A percentile compares a stretch with the other conserved stretches of the same genome.
Evolutionary conservation across 2,797 vertebrate genomes (phyloP).

Genomic region (Lepus townsendii): DNA sequence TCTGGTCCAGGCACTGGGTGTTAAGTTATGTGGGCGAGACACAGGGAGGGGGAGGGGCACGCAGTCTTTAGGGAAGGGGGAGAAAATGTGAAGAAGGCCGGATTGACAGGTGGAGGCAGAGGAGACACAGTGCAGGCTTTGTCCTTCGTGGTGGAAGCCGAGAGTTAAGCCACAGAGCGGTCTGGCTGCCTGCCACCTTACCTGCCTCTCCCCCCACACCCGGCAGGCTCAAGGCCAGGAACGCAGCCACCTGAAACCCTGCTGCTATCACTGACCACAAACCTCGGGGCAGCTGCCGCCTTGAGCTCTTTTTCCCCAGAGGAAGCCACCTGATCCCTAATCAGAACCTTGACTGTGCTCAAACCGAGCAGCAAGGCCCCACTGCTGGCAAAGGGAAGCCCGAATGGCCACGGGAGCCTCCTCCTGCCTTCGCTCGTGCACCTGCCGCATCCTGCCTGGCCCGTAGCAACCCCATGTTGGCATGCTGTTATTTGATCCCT

Average conservation of each 20-base stretch:
- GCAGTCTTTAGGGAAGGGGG: background rate
- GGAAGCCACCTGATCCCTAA: background rate
- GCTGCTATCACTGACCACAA: background rate
- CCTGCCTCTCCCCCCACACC: background rate
- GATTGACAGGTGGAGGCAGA: background rate
- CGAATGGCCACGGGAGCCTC: rapidly evolving
- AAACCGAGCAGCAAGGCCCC: background rate
- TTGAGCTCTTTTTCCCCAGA: background rate
- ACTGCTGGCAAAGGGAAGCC: background rate
- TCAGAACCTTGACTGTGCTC: background rate
- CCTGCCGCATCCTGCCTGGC: rapidly evolving
- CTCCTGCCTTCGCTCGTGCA: rapidly evolving
- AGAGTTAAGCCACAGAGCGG: background rate
- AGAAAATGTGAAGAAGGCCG: background rate
- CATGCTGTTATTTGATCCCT: background rate
- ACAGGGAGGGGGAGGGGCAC: background rate
- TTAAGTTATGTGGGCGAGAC: background rate
- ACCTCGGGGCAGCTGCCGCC: background rate
- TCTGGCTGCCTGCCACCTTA: background rate
- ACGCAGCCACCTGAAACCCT: background rate
- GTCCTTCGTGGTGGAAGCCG: background rate
- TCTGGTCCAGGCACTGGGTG: background rate
- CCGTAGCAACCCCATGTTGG: background rate
- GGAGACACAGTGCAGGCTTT: slow-evolving; percentile 50
- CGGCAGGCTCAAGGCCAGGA: background rate